Evolutionary conservation across 2,797 vertebrate species (phyloP), one percentile per base, ranked within the genome.

Genomic region (Neoniphon sammara): DNA sequence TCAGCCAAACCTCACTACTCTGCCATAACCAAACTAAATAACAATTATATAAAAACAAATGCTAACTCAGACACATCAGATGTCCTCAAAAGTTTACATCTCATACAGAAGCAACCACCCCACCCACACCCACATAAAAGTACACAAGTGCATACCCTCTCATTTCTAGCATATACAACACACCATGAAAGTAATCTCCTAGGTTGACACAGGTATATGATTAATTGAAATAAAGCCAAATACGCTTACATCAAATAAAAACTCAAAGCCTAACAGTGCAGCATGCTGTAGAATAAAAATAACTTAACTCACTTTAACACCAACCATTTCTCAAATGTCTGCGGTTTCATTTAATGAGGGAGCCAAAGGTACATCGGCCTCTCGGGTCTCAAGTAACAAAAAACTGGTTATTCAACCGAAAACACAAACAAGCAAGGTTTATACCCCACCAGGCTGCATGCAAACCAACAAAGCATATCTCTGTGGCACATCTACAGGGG

Each of bases 331-430:
- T 65, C 47, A 46, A 42, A 52, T 31, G 66, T 36, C 23, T 0
- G 2, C 17, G 39, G 75, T 88, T 87, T 87, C 80, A 77, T 67
- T 78, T 49, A 76, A 63, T 58, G 71, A 65, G 61, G 55, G 73
- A 72, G 73, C 70, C 79, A 87, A 84, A 78, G 81, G 75, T 56
- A 87, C 63, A 14, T 39, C 70, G 8, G 21, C 2, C 34, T 65
- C 62, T 1, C 0, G 71, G 30, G 47, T 87, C 77, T 93, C 87
- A 81, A 80, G 80, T 91, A 82, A 86, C 83, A 31, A 56, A 12
- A 70, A 88, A 85, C 82, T 44, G 67, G 70, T 83, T 90, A 69
- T 78, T 85, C 82, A 70, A 77, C 75, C 74, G 69, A 72, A 58
- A 68, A 73, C 30, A 59, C 30, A 68, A 67, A 79, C 62, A 75